phyloP scores from a whole-genome alignment of 92 coral and sea anemone genomes.

The Micromussa lordhowensis region DNA sequence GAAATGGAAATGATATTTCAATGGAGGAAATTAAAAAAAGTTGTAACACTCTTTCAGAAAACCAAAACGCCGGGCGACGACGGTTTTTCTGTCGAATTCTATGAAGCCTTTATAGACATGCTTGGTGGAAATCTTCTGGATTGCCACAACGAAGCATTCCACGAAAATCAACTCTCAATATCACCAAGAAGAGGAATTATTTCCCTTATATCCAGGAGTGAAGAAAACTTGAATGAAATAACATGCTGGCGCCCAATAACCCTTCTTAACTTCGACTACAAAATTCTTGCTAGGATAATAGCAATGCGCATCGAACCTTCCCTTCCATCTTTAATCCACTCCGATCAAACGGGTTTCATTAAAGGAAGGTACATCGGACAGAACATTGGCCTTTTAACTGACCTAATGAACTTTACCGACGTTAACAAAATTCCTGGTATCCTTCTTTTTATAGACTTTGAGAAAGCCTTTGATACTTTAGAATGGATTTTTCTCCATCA shows the following conservation, averaged over 20 bases:
- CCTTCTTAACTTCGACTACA: neutral
- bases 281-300: neutral
- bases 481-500: neutral
- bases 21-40: too few relatives aligned
- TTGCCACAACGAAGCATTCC: neutral
- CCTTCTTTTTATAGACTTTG: neutral
- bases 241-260: neutral
- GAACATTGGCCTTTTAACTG: neutral
- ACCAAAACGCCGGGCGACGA: too few relatives aligned
- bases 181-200: neutral
- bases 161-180: too few relatives aligned
- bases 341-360: neutral
- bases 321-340: neutral
- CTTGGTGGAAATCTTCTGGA: neutral
- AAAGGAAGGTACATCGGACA: neutral
- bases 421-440: neutral
- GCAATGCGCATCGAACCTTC: neutral
- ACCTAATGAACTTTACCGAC: neutral
- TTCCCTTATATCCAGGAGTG: neutral
- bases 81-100: too few relatives aligned
- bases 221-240: neutral
- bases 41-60: too few relatives aligned
- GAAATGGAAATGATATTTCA: too few relatives aligned
- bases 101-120: too few relatives aligned
- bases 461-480: neutral